A percentile compares a stretch with the other conserved stretches of the same genome.
phyloP scores from a whole-genome alignment of 2,888 invertebrate species.

The Furcula furcula region DNA sequence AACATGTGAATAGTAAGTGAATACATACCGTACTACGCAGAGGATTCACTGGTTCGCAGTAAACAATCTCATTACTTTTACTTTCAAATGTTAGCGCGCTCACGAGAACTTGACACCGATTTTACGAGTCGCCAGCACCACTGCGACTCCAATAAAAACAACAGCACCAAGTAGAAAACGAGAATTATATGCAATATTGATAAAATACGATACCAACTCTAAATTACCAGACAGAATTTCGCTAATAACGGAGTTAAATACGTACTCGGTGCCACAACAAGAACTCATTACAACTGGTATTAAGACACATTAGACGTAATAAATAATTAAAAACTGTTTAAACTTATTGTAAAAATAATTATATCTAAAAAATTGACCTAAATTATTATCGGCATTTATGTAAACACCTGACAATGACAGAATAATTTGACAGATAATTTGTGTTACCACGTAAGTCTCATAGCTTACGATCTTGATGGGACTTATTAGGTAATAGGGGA shows the following conservation, averaged over 20 bases:
- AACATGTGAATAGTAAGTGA: conserved; percentile 9
- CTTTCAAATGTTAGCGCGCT: conserved; percentile 38
- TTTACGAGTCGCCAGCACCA: conserved; percentile 36
- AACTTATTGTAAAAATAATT: conserved; percentile 13
- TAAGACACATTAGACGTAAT: conserved; percentile 28
- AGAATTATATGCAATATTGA: conserved; percentile 45
- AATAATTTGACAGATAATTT: conserved; percentile 29
- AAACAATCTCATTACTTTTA: conserved; percentile 46
- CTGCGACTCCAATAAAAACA: conserved; percentile 38
- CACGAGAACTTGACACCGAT: conserved; percentile 30
- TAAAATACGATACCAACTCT: conserved; percentile 52
- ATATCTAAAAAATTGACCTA: conserved; percentile 60
- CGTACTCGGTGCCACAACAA: conserved; percentile 72
- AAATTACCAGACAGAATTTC: conserved; percentile 65
- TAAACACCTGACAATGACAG: conserved; percentile 68
- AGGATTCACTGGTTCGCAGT: conserved; percentile 35
- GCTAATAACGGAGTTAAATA: conserved; percentile 63
- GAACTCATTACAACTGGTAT: conserved; percentile 67
- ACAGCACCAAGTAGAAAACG: conserved; percentile 46
- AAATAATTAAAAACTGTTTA: conserved; percentile 22
- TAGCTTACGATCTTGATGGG: too few species aligned
- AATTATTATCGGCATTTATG: conserved; percentile 41
- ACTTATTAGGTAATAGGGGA: too few species aligned
- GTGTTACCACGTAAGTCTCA: too few species aligned
- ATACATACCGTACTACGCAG: conserved; percentile 44